Evolutionary conservation across 2,797 vertebrate species (phyloP).

Genomic region (Varecia variegata): DNA sequence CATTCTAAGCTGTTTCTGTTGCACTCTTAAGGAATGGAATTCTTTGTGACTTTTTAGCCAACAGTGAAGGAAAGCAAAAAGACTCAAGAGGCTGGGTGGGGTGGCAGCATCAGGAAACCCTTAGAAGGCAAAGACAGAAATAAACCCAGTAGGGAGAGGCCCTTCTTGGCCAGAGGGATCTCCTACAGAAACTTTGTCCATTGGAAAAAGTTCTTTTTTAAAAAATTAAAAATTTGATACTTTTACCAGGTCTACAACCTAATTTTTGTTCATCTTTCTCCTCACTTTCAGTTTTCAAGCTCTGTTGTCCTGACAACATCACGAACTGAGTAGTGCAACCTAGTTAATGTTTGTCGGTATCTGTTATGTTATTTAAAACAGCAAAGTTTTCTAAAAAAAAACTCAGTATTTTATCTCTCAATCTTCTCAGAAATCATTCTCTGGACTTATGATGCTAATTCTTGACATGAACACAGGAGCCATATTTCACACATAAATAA

Average conservation of each 20-base stretch:
- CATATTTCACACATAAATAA: neutral
- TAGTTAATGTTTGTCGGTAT: conserved; percentile 66
- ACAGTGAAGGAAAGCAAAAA: conserved; percentile 8
- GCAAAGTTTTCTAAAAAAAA: conserved; percentile 48
- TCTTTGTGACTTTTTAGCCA: conserved; percentile 27
- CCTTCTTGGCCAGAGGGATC: neutral
- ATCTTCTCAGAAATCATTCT: conserved; percentile 5
- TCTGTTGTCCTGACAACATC: conserved; percentile 77
- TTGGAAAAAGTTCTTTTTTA: neutral
- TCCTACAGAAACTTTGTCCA: neutral
- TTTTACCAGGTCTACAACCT: neutral
- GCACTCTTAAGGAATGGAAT: neutral
- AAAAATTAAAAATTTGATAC: conserved; percentile 36
- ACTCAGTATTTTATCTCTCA: conserved; percentile 32
- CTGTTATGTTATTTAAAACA: conserved; percentile 61
- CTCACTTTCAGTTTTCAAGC: conserved; percentile 72
- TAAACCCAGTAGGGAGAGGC: neutral
- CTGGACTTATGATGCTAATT: neutral
- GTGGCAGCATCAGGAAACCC: neutral
- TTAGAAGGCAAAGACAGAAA: neutral
- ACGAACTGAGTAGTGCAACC: conserved; percentile 48
- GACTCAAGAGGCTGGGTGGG: neutral
- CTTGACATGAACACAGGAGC: neutral
- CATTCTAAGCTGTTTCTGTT: conserved; percentile 19
- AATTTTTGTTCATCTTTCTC: conserved; percentile 50